These are phyloP conservation scores for Poeciliopsis paucimaculata DNA, from an alignment of 2,797 vertebrate species.

Conservation along the genomic window DNA sequence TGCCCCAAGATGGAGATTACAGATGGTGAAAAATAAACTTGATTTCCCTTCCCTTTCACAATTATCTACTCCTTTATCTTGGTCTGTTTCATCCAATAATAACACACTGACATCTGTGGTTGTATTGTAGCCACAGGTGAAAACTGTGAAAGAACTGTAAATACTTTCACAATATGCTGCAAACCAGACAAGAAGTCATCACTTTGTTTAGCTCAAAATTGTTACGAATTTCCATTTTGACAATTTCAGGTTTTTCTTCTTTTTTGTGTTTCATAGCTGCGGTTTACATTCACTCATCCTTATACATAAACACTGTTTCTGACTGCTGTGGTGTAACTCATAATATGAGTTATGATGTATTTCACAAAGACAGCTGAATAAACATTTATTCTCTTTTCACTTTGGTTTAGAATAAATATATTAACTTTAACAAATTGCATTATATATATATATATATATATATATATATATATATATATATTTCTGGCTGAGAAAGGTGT, in stretches of 20 bases:
- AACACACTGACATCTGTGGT: neutral
- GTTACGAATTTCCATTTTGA: neutral
- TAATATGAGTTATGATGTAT: neutral
- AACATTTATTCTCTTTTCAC: neutral
- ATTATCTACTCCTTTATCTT: neutral
- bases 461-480: neutral
- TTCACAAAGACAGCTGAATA: neutral
- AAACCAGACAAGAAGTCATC: neutral
- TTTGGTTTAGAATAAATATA: neutral
- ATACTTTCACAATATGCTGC: neutral
- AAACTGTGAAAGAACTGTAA: neutral
- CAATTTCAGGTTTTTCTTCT: neutral
- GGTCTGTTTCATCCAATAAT: neutral
- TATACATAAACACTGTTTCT: neutral
- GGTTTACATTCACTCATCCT: too few species aligned
- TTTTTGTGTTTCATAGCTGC: too few species aligned
- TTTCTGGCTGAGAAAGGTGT: too few species aligned
- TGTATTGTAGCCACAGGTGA: neutral
- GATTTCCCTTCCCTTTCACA: neutral
- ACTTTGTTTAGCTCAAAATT: neutral
- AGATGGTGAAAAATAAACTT: neutral
- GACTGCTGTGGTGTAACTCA: too few species aligned
- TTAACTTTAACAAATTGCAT: neutral
- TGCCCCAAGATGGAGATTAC: neutral
- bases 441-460: too few species aligned